These are phyloP conservation scores for Euplexia lucipara DNA, from an alignment of 2,888 invertebrate genomes.

Conservation along the genomic window DNA sequence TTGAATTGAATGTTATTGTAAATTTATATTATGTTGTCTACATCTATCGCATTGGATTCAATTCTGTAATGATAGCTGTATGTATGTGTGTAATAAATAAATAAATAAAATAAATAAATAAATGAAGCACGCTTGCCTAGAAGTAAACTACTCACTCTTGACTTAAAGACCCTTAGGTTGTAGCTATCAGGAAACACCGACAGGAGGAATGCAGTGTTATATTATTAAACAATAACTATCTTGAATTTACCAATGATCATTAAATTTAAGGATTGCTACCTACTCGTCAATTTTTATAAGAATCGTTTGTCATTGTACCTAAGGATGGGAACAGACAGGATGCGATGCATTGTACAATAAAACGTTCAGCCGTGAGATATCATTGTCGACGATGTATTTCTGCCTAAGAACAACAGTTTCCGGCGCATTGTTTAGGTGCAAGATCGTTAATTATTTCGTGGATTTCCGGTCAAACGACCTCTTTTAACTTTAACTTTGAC, in stretches of 20 bases:
- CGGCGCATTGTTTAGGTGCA: conserved; percentile 67
- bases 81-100: no score
- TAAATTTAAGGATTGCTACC: conserved; percentile 14
- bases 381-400: conserved; percentile 69
- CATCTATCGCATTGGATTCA: no score
- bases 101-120: no score
- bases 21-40: no score
- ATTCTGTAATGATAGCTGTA: no score
- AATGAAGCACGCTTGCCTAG: no score
- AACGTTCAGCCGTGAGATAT: conserved; percentile 72
- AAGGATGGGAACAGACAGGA: conserved; percentile 65
- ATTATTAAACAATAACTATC: background rate
- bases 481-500: conserved; percentile 40
- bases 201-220: background rate
- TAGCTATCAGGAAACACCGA: no score
- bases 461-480: conserved; percentile 58
- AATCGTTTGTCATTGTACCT: conserved; percentile 47
- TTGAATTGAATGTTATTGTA: no score
- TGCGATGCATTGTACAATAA: conserved; percentile 72
- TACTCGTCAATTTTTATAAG: conserved; percentile 37
- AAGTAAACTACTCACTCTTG: no score
- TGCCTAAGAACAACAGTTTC: conserved; percentile 64
- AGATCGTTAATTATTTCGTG: conserved; percentile 57
- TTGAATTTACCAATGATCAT: conserved; percentile 30
- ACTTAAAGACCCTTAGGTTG: no score